These are phyloP conservation scores for Aspidapion aeneum DNA, from an alignment of 2,888 invertebrate species.

Conservation along the genomic window DNA sequence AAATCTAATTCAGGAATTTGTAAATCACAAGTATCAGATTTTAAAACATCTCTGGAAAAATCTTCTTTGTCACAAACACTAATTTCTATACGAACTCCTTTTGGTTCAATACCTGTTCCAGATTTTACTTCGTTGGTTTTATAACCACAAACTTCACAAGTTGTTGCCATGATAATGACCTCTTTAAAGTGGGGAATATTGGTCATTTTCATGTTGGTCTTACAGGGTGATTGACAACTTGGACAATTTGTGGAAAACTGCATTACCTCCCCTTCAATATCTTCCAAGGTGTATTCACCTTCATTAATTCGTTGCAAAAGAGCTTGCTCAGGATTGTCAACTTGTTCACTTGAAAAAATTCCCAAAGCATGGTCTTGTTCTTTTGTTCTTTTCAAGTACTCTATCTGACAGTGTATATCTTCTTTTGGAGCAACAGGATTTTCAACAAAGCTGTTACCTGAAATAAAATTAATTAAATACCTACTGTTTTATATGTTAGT, in stretches of 20 bases:
- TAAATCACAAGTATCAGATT: slow-evolving; percentile 82
- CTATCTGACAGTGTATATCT: slow-evolving; percentile 62
- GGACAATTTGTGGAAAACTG: slow-evolving; percentile 86
- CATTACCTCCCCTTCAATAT: slow-evolving; percentile 69
- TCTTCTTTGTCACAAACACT: slow-evolving; percentile 68
- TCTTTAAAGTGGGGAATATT: slow-evolving; percentile 97
- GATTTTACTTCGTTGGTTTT: slow-evolving; percentile 96
- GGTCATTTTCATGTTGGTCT: slow-evolving; percentile 93
- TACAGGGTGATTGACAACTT: slow-evolving; percentile 75
- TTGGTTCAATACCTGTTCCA: slow-evolving; percentile 81
- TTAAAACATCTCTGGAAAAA: slow-evolving; percentile 89
- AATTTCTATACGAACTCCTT: slow-evolving; percentile 76
- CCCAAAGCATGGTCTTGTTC: slow-evolving; percentile 75
- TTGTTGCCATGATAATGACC: slow-evolving; percentile 96
- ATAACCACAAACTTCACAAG: slow-evolving; percentile 86
- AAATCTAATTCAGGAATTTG: slow-evolving; percentile 85
- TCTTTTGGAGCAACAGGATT: slow-evolving; percentile 74
- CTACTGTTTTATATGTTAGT: no score
- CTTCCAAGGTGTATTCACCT: slow-evolving; percentile 60
- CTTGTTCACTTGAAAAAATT: slow-evolving; percentile 51
- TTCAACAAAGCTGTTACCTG: slow-evolving; percentile 87
- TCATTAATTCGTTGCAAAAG: slow-evolving; percentile 57
- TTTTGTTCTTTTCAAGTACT: slow-evolving; percentile 61
- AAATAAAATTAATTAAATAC: no score
- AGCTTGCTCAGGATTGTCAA: slow-evolving; percentile 28